These are phyloP conservation scores for Solenopsis fugax DNA, from an alignment of 1,140 invertebrate species.

Conservation along the genomic window DNA sequence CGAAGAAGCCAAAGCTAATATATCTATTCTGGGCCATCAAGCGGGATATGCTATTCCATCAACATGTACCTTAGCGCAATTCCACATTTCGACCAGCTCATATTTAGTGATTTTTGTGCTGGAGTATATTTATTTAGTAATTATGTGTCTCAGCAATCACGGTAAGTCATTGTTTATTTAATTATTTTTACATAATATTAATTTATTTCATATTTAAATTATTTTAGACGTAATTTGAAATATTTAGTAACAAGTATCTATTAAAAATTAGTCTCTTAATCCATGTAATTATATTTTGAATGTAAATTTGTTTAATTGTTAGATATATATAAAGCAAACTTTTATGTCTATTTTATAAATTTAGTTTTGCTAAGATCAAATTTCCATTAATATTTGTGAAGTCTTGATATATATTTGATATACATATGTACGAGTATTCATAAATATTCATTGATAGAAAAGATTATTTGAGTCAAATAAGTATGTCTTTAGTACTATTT, in stretches of 20 bases:
- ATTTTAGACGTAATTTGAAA: not conserved
- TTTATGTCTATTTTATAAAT: not conserved
- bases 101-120: not conserved
- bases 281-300: not conserved
- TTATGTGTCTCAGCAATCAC: slow-evolving; percentile 43
- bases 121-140: slow-evolving; percentile 17
- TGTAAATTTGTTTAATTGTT: not conserved
- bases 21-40: not conserved
- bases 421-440: no score
- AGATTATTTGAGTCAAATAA: no score
- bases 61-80: not conserved
- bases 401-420: not conserved
- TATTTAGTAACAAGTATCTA: not conserved
- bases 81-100: slow-evolving; percentile 14
- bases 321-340: not conserved
- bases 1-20: not conserved
- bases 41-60: slow-evolving; percentile 50
- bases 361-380: slow-evolving; percentile 10
- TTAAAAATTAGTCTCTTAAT: not conserved
- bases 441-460: no score
- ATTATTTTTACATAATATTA: not conserved
- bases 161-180: slow-evolving; percentile 17
- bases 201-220: slow-evolving; percentile 11
- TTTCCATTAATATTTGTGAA: not conserved
- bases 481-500: no score